phyloP scores from a whole-genome alignment of 2,113 vertebrate genomes.

The Prionailurus bengalensis region DNA sequence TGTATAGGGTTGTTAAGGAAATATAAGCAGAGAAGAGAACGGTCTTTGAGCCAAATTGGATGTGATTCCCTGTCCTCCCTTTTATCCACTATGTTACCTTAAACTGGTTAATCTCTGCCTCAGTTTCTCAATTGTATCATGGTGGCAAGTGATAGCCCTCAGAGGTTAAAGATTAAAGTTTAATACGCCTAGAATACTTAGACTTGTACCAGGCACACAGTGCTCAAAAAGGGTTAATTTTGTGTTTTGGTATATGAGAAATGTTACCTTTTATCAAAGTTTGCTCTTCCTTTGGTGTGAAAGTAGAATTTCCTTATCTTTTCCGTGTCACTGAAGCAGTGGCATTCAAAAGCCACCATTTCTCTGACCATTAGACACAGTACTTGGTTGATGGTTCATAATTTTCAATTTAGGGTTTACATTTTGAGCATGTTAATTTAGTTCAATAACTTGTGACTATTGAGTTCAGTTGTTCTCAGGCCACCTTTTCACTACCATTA shows the following conservation, averaged over 20 bases:
- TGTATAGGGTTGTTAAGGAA: background rate
- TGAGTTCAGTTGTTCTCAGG: background rate
- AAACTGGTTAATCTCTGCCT: background rate
- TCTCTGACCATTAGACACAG: background rate
- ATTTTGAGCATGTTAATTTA: background rate
- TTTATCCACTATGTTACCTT: background rate
- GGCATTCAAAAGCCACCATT: background rate
- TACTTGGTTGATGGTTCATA: background rate
- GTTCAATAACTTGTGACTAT: background rate
- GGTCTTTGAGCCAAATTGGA: background rate
- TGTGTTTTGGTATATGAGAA: background rate
- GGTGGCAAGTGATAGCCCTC: background rate
- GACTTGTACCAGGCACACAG: background rate
- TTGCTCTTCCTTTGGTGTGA: background rate
- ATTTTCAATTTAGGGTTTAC: background rate
- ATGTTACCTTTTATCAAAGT: too few species aligned
- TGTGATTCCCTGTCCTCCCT: background rate
- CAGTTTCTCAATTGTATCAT: background rate
- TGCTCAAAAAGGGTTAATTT: background rate
- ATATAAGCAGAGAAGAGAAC: background rate
- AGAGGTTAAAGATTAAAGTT: background rate
- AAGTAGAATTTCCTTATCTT: background rate
- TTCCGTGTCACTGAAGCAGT: background rate
- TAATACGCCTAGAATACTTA: background rate
- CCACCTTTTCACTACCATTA: background rate